phyloP scores from a whole-genome alignment of 1,140 invertebrate genomes.

The Coptotermes formosanus region DNA sequence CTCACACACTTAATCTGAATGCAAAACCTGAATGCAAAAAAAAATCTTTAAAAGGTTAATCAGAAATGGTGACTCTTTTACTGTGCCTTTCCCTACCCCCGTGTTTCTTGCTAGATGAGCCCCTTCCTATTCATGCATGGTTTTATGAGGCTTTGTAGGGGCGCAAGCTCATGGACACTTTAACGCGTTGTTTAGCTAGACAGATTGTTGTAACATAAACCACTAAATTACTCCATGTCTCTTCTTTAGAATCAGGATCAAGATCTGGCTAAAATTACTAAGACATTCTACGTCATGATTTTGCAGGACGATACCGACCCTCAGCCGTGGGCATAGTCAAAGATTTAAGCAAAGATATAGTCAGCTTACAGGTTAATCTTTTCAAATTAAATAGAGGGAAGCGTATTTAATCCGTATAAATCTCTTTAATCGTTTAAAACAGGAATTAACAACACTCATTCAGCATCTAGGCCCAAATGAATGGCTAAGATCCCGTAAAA shows the following conservation, averaged over 20 bases:
- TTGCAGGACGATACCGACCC: not conserved
- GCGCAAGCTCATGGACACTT: not conserved
- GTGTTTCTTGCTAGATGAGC: not conserved
- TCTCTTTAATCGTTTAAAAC: too few relatives aligned
- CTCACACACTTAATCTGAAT: too few relatives aligned
- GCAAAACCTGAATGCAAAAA: too few relatives aligned
- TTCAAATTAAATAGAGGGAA: not conserved
- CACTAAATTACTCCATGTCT: not conserved
- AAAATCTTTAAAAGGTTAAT: too few relatives aligned
- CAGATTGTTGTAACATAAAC: not conserved
- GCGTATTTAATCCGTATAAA: too few relatives aligned
- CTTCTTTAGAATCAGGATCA: not conserved
- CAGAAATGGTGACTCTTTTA: too few relatives aligned
- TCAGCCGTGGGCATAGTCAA: not conserved
- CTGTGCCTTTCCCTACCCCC: too few relatives aligned
- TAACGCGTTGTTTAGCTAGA: conserved; percentile 3
- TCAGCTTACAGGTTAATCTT: not conserved
- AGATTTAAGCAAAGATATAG: not conserved
- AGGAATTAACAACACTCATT: too few relatives aligned
- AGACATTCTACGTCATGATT: not conserved
- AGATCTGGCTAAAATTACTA: not conserved
- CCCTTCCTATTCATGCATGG: not conserved
- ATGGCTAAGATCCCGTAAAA: too few relatives aligned
- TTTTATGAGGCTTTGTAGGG: not conserved
- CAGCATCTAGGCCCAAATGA: too few relatives aligned